A percentile compares a stretch with the other conserved stretches of the same genome.
Evolutionary conservation across 1,140 invertebrate genomes (phyloP).

Genomic region (Cataglyphis hispanica): DNA sequence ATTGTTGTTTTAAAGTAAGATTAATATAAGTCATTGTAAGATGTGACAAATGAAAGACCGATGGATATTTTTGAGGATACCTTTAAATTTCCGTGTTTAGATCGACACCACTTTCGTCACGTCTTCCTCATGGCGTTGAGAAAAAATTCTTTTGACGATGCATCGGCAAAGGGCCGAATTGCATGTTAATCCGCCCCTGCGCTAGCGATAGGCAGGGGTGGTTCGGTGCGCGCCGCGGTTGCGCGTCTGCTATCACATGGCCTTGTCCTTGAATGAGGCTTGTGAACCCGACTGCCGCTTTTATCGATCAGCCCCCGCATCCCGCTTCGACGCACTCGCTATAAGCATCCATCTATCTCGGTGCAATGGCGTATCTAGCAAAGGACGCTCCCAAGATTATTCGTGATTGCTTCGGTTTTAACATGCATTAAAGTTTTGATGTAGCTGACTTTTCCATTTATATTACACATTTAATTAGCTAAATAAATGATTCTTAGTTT

Average conservation of each 20-base stretch:
- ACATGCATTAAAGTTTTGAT: neutral
- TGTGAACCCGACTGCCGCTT: constrained; percentile 85
- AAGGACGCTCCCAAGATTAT: constrained; percentile 59
- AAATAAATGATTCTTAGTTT: neutral
- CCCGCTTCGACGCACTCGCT: constrained; percentile 84
- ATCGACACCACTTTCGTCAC: neutral
- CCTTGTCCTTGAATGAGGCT: constrained; percentile 88
- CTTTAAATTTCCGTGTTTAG: neutral
- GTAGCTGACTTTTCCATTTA: neutral
- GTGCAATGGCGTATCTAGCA: constrained; percentile 82
- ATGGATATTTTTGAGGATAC: neutral
- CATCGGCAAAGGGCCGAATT: constrained; percentile 16
- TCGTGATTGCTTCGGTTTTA: neutral
- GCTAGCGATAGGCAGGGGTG: constrained; percentile 79
- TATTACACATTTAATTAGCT: neutral
- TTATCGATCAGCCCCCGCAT: constrained; percentile 87
- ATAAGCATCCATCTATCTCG: constrained; percentile 83
- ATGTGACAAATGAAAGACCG: neutral
- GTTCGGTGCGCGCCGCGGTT: constrained; percentile 83
- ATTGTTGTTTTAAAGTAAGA: neutral
- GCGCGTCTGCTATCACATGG: constrained; percentile 86
- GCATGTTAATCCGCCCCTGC: constrained; percentile 48
- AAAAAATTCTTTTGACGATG: constrained; percentile 37
- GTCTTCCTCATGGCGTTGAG: constrained; percentile 67
- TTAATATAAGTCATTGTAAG: neutral